phyloP scores from a whole-genome alignment of 2,797 vertebrate genomes.

The Aeoliscus strigatus region DNA sequence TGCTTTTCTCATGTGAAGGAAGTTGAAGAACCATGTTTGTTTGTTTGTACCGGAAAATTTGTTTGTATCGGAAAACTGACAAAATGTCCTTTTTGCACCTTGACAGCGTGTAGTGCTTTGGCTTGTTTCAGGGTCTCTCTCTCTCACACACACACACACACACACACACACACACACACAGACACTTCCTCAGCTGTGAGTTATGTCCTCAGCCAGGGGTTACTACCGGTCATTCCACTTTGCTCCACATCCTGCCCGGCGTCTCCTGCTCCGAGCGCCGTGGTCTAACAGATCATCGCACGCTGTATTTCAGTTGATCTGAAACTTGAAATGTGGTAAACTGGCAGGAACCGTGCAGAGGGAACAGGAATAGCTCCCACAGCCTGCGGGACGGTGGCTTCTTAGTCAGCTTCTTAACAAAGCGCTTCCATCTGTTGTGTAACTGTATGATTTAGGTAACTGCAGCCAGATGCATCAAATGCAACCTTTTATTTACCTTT shows the following conservation, averaged over 20 bases:
- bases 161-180: conserved; percentile 1
- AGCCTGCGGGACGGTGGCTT: not conserved
- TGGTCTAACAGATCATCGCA: too few species aligned
- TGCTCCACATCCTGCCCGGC: conserved; percentile 42
- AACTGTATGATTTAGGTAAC: conserved; percentile 1
- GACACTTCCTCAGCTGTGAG: conserved; percentile 12
- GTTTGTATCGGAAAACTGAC: too few species aligned
- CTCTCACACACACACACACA: not conserved
- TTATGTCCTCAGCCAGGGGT: conserved; percentile 54
- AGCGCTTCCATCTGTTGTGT: conserved; percentile 4
- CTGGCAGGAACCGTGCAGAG: conserved; percentile 1
- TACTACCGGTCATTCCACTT: conserved; percentile 78
- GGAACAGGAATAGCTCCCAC: conserved; percentile 6
- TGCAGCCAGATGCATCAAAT: not conserved
- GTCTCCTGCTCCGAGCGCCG: too few species aligned
- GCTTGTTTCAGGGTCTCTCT: too few species aligned
- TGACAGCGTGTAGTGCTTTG: too few species aligned
- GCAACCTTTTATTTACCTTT: too few species aligned
- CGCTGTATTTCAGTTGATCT: too few species aligned
- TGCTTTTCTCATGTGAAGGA: too few species aligned
- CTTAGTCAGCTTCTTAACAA: conserved; percentile 6
- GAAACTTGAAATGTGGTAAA: too few species aligned
- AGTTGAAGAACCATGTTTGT: too few species aligned
- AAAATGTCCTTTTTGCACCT: too few species aligned
- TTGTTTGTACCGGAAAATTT: too few species aligned